Evolutionary conservation across 2,797 vertebrate genomes (phyloP).

Genomic region (Oreochromis mossambicus): DNA sequence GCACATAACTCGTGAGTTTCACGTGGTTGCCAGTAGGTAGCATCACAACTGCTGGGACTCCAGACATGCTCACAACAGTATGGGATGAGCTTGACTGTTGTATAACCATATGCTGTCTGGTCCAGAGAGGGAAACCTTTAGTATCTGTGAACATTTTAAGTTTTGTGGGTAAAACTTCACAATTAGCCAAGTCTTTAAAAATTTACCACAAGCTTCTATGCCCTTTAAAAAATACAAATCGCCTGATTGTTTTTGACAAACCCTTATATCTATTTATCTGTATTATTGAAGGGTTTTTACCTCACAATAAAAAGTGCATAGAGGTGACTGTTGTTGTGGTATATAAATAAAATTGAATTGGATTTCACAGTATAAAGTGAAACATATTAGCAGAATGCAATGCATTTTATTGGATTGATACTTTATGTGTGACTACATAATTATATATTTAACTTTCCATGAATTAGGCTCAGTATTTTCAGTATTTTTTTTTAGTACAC

Average conservation of each 20-base stretch:
- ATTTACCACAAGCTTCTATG: not conserved
- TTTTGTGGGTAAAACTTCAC: not conserved
- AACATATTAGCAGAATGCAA: not conserved
- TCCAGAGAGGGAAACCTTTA: not conserved
- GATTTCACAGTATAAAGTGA: not conserved
- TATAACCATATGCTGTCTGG: not conserved
- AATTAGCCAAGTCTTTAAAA: not conserved
- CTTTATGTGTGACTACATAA: not conserved
- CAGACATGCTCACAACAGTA: not conserved
- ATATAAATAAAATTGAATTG: not conserved
- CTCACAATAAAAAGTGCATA: not conserved
- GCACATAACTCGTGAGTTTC: not conserved
- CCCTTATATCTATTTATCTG: not conserved
- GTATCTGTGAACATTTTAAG: not conserved
- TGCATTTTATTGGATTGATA: not conserved
- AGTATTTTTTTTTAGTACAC: not conserved
- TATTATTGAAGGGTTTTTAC: not conserved
- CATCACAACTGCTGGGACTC: not conserved
- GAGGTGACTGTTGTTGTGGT: not conserved
- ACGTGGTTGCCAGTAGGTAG: not conserved
- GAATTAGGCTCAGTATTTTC: not conserved
- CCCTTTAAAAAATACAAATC: not conserved
- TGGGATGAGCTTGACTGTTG: not conserved
- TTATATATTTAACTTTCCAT: not conserved
- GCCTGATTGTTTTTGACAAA: not conserved